A percentile compares a stretch with the other conserved stretches of the same genome.
Evolutionary conservation across 1,140 invertebrate species (phyloP).

Genomic region (Atta texana): DNA sequence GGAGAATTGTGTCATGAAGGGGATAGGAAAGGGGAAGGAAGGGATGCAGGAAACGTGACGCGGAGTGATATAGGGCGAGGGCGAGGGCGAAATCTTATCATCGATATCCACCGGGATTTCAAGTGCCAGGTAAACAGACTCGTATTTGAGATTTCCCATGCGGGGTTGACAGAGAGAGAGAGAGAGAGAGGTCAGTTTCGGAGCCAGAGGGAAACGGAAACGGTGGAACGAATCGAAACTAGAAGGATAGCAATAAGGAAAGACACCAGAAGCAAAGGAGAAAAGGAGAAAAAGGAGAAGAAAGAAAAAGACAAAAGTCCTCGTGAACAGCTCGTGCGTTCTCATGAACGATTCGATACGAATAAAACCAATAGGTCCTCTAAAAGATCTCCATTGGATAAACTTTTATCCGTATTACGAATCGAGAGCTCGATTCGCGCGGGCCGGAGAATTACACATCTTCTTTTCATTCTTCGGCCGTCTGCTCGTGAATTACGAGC

Average conservation of each 20-base stretch:
- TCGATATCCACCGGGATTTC: slow-evolving; percentile 75
- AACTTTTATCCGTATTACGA: slow-evolving; percentile 66
- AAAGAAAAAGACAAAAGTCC: neutral
- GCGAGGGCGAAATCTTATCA: slow-evolving; percentile 78
- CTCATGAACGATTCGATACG: slow-evolving; percentile 61
- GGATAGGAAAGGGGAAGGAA: neutral
- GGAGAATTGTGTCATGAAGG: slow-evolving; percentile 25
- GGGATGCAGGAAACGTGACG: slow-evolving; percentile 7
- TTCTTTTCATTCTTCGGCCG: slow-evolving; percentile 31
- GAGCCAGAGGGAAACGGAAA: slow-evolving; percentile 27
- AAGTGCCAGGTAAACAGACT: slow-evolving; percentile 80
- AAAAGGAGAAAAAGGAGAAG: neutral
- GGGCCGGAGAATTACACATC: slow-evolving; percentile 59
- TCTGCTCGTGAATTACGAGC: neutral
- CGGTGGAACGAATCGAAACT: slow-evolving; percentile 17
- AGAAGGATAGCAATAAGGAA: slow-evolving; percentile 8
- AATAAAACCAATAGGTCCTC: slow-evolving; percentile 67
- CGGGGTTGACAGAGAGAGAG: slow-evolving; percentile 70
- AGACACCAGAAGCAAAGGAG: slow-evolving; percentile 10
- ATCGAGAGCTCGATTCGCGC: slow-evolving; percentile 47
- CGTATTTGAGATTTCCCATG: slow-evolving; percentile 81
- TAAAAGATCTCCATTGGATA: slow-evolving; percentile 71
- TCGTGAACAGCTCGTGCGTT: slow-evolving; percentile 49
- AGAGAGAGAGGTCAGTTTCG: slow-evolving; percentile 1
- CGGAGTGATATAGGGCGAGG: neutral